These are phyloP conservation scores for Polyommatus icarus DNA, from an alignment of 2,888 invertebrate species.

Conservation along the genomic window DNA sequence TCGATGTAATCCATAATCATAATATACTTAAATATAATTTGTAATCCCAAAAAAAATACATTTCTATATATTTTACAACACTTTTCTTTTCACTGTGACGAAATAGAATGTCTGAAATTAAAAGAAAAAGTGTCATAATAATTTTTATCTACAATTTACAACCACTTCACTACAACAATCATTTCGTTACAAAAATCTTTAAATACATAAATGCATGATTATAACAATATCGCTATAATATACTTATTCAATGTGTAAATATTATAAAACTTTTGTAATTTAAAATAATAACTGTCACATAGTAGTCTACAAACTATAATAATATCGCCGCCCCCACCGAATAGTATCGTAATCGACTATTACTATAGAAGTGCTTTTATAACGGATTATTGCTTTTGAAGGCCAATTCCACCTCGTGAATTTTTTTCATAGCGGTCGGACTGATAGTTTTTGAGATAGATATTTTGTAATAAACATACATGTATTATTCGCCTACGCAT, in stretches of 20 bases:
- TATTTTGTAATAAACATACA: no score
- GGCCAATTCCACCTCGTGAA: no score
- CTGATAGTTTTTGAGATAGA: no score
- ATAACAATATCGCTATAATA: constrained; percentile 27
- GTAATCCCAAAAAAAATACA: not conserved
- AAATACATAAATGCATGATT: not conserved
- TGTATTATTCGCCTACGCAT: no score
- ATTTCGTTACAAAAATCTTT: not conserved
- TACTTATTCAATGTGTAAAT: no score
- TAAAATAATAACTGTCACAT: not conserved
- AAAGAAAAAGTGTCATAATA: not conserved
- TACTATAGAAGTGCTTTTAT: no score
- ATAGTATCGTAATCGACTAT: no score
- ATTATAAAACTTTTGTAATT: not conserved
- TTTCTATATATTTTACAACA: not conserved
- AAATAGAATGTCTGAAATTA: not conserved
- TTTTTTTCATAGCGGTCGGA: no score
- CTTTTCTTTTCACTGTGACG: not conserved
- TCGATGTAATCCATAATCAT: not conserved
- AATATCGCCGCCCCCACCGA: no score
- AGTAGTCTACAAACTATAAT: not conserved
- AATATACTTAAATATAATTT: not conserved
- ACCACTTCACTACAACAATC: not conserved
- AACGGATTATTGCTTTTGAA: no score
- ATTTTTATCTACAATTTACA: not conserved